Evolutionary conservation across 2,888 invertebrate genomes (phyloP).

Genomic region (Dolichomitus sp.): DNA sequence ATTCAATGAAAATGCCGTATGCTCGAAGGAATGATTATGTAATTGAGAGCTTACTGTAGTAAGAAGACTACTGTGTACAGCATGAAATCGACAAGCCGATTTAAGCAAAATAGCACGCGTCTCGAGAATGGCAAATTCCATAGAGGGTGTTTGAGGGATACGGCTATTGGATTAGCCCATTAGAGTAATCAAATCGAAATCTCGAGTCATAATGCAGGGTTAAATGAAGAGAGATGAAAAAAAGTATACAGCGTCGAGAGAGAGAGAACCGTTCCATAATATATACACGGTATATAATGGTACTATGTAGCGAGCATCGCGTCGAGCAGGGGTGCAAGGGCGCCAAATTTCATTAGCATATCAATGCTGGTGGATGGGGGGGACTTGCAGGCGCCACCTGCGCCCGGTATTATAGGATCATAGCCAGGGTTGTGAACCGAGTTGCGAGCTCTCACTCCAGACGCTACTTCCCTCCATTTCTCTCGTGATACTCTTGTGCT

Average conservation of each 20-base stretch:
- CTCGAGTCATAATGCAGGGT: constrained; percentile 72
- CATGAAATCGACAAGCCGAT: not conserved
- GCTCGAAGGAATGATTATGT: not conserved
- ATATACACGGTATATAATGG: constrained; percentile 32
- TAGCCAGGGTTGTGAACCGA: constrained; percentile 67
- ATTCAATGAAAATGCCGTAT: not conserved
- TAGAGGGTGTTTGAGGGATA: constrained; percentile 44
- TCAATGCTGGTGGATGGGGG: constrained; percentile 85
- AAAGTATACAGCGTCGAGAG: constrained; percentile 69
- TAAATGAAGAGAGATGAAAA: constrained; percentile 75
- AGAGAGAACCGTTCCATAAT: constrained; percentile 10
- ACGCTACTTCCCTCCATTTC: constrained; percentile 8
- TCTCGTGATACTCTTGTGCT: not conserved
- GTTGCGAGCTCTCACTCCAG: constrained; percentile 18
- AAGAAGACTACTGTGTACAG: not conserved
- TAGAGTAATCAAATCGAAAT: constrained; percentile 82
- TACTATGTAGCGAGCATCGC: constrained; percentile 38
- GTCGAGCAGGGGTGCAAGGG: constrained; percentile 76
- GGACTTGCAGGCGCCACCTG: constrained; percentile 83
- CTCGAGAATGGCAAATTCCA: constrained; percentile 14
- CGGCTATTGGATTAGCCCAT: constrained; percentile 79
- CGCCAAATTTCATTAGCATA: constrained; percentile 87
- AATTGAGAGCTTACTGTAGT: not conserved
- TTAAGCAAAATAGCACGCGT: constrained; percentile 17
- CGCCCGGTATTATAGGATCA: constrained; percentile 84